A percentile compares a stretch with the other conserved stretches of the same genome.
phyloP scores from a whole-genome alignment of 2,113 vertebrate genomes.

The Edolisoma coerulescens region DNA sequence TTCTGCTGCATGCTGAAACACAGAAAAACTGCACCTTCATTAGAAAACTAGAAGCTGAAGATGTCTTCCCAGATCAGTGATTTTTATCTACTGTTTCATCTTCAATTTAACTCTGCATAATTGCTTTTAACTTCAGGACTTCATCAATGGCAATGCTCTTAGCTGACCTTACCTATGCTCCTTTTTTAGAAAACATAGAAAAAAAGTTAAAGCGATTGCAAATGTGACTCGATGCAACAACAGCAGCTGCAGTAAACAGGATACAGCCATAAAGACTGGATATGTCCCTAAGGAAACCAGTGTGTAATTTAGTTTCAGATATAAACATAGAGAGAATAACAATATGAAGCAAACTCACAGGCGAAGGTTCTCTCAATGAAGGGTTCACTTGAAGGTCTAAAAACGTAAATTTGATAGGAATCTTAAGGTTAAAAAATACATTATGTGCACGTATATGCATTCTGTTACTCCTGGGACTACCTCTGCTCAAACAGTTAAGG shows the following conservation, averaged over 20 bases:
- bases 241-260: neutral
- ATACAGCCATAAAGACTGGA: neutral
- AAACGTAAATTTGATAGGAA: conserved; percentile 29
- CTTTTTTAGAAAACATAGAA: neutral
- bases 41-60: conserved; percentile 5
- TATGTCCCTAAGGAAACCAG: conserved; percentile 3
- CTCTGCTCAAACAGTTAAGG: neutral
- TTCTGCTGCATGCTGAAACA: neutral
- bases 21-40: neutral
- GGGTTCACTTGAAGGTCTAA: conserved; percentile 14
- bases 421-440: conserved; percentile 4
- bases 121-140: conserved; percentile 1
- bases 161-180: neutral
- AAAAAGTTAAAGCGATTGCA: neutral
- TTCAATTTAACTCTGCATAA: conserved; percentile 17
- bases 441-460: neutral
- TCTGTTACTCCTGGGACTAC: neutral
- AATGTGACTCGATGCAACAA: neutral
- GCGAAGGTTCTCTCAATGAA: neutral
- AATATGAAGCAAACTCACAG: neutral
- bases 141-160: conserved; percentile 5
- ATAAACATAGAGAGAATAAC: neutral
- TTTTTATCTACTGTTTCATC: conserved; percentile 36
- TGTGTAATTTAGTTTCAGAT: conserved; percentile 24
- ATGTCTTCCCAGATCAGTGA: neutral